Evolutionary conservation across 2,113 vertebrate species (phyloP), one percentile per base, ranked within the genome.

Genomic region (Tursiops truncatus): DNA sequence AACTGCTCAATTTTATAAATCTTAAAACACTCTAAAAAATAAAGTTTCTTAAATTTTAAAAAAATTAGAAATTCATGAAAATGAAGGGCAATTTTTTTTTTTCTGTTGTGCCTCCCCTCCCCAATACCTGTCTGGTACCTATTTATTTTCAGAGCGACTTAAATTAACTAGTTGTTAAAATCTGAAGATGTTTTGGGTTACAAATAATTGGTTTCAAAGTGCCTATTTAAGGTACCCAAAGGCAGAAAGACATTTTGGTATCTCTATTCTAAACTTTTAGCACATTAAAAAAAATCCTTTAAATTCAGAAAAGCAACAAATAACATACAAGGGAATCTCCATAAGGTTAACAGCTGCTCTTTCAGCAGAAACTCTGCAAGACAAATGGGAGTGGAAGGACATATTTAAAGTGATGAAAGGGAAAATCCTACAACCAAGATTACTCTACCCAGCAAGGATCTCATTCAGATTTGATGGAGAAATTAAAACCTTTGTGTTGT

Each of bases 181-280:
- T 47, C 31, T 83, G 33, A 93, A 87, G 23, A 53, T 83, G 1
- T 21, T 88, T 82, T 50, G 28, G 21, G 4, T 81, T 56, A 65
- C 17, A 82, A 76, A 58, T 63, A 20, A 73, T 76, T 93, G 28
- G 28, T 36, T 81, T 36, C 38, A 14, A 76, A 76, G 26, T 82
- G 1, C 3, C 58, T 84, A 33, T 91, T 97, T 68, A 18, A 91
- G 53, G 81, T 63, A 79, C 31, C 67, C 15, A 93, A 95, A 94
- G 97, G 28, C 89, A 97, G 79, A 95, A 50, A 73, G 82, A 28
- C 4, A 68, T 36, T 74, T 95, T 86, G 31, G 23, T 70, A 41
- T 76, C n/a, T 44, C 14, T 85, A 18, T 79, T 91, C 44, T 91
- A 41, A 83, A 41, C 8, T 65, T 91, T 62, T 81, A 70, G 71